phyloP scores from a whole-genome alignment of 2,888 invertebrate species.

The Carcina quercana region DNA sequence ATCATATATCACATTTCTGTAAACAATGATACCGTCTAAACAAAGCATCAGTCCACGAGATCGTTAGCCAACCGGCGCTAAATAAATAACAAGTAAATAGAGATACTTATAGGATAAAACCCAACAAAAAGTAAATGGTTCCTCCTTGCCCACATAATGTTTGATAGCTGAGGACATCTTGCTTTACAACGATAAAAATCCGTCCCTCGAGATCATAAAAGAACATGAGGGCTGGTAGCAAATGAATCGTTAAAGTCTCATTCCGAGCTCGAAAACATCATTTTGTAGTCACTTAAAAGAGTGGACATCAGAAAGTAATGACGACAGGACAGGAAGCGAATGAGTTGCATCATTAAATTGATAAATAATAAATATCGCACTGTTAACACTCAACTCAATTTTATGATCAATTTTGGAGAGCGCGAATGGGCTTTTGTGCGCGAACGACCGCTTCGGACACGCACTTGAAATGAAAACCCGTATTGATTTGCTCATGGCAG shows the following conservation, averaged over 20 bases:
- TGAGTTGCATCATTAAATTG: conserved; percentile 18
- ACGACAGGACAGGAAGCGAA: conserved; percentile 21
- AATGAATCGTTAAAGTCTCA: conserved; percentile 44
- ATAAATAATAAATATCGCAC: conserved; percentile 9
- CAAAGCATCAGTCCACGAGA: conserved; percentile 6
- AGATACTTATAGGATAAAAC: conserved; percentile 5
- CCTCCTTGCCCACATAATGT: conserved; percentile 6
- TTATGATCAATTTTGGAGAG: conserved; percentile 12
- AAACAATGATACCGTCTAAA: conserved; percentile 3
- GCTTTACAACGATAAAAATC: conserved; percentile 20
- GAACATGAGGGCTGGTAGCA: conserved; percentile 23
- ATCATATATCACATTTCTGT: conserved; percentile 20
- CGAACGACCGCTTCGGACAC: neutral
- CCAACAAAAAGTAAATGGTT: conserved; percentile 7
- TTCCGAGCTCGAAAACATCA: conserved; percentile 30
- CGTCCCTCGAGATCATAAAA: conserved; percentile 20
- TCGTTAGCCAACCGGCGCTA: conserved; percentile 5
- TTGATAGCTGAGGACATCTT: conserved; percentile 14
- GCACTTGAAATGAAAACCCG: neutral
- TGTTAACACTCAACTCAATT: conserved; percentile 10
- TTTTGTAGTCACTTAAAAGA: conserved; percentile 32
- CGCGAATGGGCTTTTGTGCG: too few relatives aligned
- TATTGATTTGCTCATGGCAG: too few relatives aligned
- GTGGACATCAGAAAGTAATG: conserved; percentile 32
- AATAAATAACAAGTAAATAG: conserved; percentile 7